Percentiles rank a stretch among this genome's conserved stretches.
phyloP scores from a whole-genome alignment of 2,888 invertebrate species.

The Aporophyla lueneburgensis region DNA sequence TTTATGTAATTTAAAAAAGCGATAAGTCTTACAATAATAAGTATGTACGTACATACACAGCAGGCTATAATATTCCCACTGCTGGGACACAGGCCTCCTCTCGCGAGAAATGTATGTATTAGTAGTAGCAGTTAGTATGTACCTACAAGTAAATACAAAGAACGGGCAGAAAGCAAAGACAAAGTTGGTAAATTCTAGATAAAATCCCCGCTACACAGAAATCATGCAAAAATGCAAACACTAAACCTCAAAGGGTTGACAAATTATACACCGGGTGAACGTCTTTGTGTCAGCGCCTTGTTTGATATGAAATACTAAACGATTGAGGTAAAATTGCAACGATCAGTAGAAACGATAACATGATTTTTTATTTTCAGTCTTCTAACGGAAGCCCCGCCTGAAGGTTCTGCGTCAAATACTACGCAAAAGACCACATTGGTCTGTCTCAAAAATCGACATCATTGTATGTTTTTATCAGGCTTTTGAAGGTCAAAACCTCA shows the following conservation, averaged over 20 bases:
- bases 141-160: not conserved
- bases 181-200: not conserved
- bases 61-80: too few species aligned
- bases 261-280: not conserved
- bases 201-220: not conserved
- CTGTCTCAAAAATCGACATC: not conserved
- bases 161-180: not conserved
- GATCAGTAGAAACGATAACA: not conserved
- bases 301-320: not conserved
- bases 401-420: constrained; percentile 4
- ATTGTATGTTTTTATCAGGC: too few species aligned
- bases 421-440: not conserved
- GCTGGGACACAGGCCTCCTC: too few species aligned
- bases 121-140: too few species aligned
- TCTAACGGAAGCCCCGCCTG: not conserved
- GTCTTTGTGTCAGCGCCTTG: not conserved
- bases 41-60: too few species aligned
- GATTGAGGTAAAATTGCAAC: not conserved
- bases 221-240: not conserved
- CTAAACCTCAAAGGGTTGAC: not conserved
- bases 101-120: too few species aligned
- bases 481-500: not conserved
- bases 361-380: constrained; percentile 14
- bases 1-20: not conserved
- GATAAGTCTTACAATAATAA: not conserved